These are phyloP conservation scores for Etheostoma perlongum DNA, from an alignment of 2,797 vertebrate genomes.

Conservation along the genomic window DNA sequence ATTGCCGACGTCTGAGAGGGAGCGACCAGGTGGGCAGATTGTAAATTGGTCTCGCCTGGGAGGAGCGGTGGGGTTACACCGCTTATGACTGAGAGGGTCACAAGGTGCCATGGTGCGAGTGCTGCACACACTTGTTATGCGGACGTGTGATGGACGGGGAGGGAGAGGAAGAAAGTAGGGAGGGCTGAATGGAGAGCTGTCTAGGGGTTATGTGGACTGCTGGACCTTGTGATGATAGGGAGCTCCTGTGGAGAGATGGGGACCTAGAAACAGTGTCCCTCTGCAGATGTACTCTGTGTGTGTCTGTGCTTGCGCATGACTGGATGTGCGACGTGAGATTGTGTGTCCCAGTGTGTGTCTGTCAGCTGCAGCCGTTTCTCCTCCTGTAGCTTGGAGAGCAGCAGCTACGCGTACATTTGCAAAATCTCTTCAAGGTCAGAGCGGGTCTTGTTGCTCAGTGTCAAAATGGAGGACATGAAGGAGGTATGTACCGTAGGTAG, in stretches of 20 bases:
- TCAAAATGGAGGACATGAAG: slow-evolving; percentile 61
- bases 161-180: slow-evolving; percentile 12
- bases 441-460: slow-evolving; percentile 53
- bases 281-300: slow-evolving; percentile 40
- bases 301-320: not conserved
- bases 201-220: slow-evolving; percentile 58
- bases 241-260: slow-evolving; percentile 34
- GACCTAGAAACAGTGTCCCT: slow-evolving; percentile 41
- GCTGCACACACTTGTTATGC: slow-evolving; percentile 66
- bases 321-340: not conserved
- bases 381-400: slow-evolving; percentile 22
- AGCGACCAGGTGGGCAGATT: slow-evolving; percentile 23
- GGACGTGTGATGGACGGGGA: slow-evolving; percentile 54
- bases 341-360: not conserved
- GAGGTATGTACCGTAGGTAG: slow-evolving; percentile 27
- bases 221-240: slow-evolving; percentile 67
- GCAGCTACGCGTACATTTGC: slow-evolving; percentile 44
- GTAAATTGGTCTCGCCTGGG: slow-evolving; percentile 59
- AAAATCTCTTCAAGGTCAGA: slow-evolving; percentile 69
- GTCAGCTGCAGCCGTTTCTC: slow-evolving; percentile 32
- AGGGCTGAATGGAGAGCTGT: slow-evolving; percentile 58
- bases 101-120: slow-evolving; percentile 18
- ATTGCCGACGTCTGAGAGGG: slow-evolving; percentile 24
- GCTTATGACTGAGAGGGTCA: slow-evolving; percentile 53
- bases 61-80: slow-evolving; percentile 34